Evolutionary conservation across 2,113 vertebrate genomes (phyloP), one percentile per base, ranked within the genome.

Genomic region (Uria aalge): DNA sequence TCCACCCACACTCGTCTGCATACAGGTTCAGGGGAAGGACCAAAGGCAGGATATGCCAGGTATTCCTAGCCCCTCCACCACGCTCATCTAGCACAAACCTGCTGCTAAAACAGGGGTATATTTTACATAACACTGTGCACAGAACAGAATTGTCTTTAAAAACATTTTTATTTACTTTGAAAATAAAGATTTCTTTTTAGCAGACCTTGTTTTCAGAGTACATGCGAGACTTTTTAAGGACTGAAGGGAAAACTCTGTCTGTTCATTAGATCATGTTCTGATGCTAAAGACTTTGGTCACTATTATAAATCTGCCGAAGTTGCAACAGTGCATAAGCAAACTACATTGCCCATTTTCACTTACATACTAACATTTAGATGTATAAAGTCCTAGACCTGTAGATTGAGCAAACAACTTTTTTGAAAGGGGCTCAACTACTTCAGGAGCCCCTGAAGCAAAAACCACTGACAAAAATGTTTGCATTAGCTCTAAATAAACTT

Each of bases 381-480:
- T 23, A 74, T 41, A 22, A 92, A 96, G n/a, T 73, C 8, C 32
- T 32, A 91, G 63, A 73, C 11, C 30, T 22, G 23, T 5, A 12
- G 1, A 63, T 62, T 38, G 24, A 92, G 40, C 64, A 94, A 93
- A 56, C 13, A 57, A n/a, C 15, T 55, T 10, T 87, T 87, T 19
- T 59, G n/a, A 87, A 91, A 77, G 24, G 21, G 11, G 20, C 26
- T 78, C 43, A 72, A 74, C 13, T 29, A 81, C 47, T 94, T 92
- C 62, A 92, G 60, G 67, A 87, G 40, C 26, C 50, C 36, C 24
- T 76, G 66, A 75, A 82, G 69, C 47, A 88, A 82, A 93, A 95
- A 29, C 8, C 88, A 17, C 55, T 15, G 29, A 60, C 8, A 83
- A 78, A 93, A 95, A 64, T 14, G 41, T 53, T 94, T 85, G 82